Percentiles rank a stretch among this genome's conserved stretches.
Conservation (phyloP, 1,140 invertebrate species). For the Temnothorax nylanderi region DNA sequence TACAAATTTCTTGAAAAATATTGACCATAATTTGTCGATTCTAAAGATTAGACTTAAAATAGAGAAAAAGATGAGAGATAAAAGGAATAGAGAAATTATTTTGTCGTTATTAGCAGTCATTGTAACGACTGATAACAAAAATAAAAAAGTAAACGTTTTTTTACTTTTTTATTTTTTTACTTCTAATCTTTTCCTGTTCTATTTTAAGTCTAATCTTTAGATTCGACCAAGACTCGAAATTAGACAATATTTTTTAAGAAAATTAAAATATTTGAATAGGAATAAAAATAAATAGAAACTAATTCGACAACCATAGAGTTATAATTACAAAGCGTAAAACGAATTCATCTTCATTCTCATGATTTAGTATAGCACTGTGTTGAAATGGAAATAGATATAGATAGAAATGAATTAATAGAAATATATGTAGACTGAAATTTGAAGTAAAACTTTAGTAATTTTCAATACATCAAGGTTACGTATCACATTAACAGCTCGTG, state of each 20-base stretch:
- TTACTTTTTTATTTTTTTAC: no score
- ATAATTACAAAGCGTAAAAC: neutral
- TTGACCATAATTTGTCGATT: neutral
- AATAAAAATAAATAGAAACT: neutral
- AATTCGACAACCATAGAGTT: no score
- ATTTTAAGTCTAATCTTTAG: no score
- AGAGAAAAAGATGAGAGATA: neutral
- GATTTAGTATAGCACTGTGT: no score
- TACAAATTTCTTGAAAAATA: neutral
- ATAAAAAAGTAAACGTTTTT: no score
- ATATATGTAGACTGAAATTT: neutral
- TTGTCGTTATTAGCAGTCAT: neutral
- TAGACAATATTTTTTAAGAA: no score
- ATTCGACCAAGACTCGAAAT: no score
- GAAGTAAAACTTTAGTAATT: neutral
- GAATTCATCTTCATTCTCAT: neutral
- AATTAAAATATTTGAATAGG: neutral
- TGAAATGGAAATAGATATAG: no score
- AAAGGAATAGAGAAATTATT: neutral
- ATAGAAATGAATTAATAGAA: neutral
- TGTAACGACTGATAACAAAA: no score
- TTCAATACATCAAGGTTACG: neutral
- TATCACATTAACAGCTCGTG: neutral
- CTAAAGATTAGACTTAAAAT: neutral
- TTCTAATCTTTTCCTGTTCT: no score